Conservation (phyloP, 2,888 invertebrate genomes). For the Lucinisca nassula region DNA sequence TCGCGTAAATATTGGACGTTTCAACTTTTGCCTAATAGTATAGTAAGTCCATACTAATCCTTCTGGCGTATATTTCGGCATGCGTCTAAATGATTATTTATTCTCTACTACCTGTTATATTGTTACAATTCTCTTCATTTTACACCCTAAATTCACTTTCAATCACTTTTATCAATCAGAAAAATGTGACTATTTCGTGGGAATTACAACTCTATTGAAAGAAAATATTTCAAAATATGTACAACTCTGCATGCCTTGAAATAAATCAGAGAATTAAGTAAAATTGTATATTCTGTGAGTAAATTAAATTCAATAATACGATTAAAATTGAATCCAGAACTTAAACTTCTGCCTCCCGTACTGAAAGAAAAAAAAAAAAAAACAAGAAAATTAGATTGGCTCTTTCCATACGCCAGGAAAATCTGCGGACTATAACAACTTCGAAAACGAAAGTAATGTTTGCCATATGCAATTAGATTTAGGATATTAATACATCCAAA, state of each 20-base stretch:
- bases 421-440: too few relatives aligned
- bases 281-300: not conserved
- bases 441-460: too few relatives aligned
- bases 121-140: constrained; percentile 5
- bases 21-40: not conserved
- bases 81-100: constrained; percentile 18
- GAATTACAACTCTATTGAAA: not conserved
- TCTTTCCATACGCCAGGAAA: too few relatives aligned
- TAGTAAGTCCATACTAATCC: constrained; percentile 15
- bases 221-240: constrained; percentile 2
- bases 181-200: constrained; percentile 13
- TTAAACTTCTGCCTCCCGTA: too few relatives aligned
- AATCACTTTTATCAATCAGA: constrained; percentile 16
- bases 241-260: not conserved
- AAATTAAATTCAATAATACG: not conserved
- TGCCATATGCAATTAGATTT: too few relatives aligned
- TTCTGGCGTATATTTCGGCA: constrained; percentile 10
- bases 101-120: not conserved
- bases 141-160: constrained; percentile 15
- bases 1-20: too few relatives aligned
- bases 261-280: not conserved
- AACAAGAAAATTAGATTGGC: too few relatives aligned
- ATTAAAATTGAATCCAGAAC: too few relatives aligned
- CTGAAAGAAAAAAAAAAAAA: too few relatives aligned
- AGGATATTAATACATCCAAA: too few relatives aligned